Conservation (phyloP, 1,140 invertebrate species). For the Dolichoris vasculosae region DNA sequence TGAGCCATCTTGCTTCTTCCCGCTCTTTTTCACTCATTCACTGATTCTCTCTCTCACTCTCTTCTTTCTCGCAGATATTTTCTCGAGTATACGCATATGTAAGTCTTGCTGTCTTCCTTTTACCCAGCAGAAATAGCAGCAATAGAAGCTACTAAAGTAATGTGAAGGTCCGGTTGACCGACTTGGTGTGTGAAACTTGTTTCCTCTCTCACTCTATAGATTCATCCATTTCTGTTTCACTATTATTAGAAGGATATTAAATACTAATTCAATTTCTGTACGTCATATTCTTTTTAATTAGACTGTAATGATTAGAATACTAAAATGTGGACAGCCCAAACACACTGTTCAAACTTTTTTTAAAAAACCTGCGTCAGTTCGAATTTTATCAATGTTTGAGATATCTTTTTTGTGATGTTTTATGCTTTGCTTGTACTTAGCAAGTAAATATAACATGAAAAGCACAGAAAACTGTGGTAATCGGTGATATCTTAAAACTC, state of each 20-base stretch:
- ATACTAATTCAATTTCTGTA: background rate
- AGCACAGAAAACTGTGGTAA: too few relatives aligned
- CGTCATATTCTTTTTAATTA: too few relatives aligned
- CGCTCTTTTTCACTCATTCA: conserved; percentile 28
- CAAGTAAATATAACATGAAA: too few relatives aligned
- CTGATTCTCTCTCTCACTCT: conserved; percentile 5
- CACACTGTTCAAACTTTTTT: too few relatives aligned
- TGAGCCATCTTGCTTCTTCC: conserved; percentile 47
- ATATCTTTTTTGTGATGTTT: too few relatives aligned
- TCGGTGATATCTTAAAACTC: too few relatives aligned
- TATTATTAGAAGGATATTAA: background rate
- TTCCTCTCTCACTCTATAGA: background rate
- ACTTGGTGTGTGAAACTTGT: conserved; percentile 37
- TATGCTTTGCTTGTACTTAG: too few relatives aligned
- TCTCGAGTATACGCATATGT: background rate
- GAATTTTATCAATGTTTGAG: too few relatives aligned
- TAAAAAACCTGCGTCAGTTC: too few relatives aligned
- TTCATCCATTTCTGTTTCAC: background rate
- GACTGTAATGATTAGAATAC: too few relatives aligned
- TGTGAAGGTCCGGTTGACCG: conserved; percentile 45
- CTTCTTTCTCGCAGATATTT: conserved; percentile 15
- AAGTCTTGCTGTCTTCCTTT: background rate
- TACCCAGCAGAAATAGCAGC: background rate
- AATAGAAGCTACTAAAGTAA: background rate
- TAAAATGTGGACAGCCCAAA: too few relatives aligned